phyloP scores from a whole-genome alignment of 2,797 vertebrate genomes.

The Halcyon leucocephala region DNA sequence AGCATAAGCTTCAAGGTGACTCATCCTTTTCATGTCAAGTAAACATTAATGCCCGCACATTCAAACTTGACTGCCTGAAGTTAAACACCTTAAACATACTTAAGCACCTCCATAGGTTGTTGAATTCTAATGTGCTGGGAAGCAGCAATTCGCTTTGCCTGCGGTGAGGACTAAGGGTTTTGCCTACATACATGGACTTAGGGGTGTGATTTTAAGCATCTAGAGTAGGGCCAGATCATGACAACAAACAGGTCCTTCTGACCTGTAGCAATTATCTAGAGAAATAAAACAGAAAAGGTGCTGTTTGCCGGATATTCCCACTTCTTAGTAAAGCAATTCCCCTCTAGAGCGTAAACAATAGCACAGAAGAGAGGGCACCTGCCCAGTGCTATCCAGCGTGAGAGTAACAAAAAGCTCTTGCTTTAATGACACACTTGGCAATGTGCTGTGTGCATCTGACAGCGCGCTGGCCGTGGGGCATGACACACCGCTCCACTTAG shows the following conservation, averaged over 20 bases:
- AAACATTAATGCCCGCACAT: neutral
- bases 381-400: neutral
- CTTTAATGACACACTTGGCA: constrained; percentile 35
- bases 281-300: neutral
- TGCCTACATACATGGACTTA: neutral
- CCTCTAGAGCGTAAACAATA: neutral
- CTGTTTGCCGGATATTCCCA: neutral
- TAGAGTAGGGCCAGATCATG: neutral
- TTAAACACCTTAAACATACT: neutral
- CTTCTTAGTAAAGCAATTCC: neutral
- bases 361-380: neutral
- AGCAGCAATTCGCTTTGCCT: neutral
- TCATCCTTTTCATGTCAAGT: constrained; percentile 24
- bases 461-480: neutral
- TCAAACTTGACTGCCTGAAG: neutral
- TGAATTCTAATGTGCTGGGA: neutral
- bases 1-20: constrained; percentile 15
- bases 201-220: neutral
- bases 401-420: neutral
- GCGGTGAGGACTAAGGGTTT: neutral
- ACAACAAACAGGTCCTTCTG: neutral
- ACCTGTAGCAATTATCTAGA: neutral
- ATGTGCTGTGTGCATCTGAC: neutral
- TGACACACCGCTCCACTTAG: neutral
- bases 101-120: neutral